These are phyloP conservation scores for Cetoscarus ocellatus DNA, from an alignment of 2,797 vertebrate species.

Conservation along the genomic window DNA sequence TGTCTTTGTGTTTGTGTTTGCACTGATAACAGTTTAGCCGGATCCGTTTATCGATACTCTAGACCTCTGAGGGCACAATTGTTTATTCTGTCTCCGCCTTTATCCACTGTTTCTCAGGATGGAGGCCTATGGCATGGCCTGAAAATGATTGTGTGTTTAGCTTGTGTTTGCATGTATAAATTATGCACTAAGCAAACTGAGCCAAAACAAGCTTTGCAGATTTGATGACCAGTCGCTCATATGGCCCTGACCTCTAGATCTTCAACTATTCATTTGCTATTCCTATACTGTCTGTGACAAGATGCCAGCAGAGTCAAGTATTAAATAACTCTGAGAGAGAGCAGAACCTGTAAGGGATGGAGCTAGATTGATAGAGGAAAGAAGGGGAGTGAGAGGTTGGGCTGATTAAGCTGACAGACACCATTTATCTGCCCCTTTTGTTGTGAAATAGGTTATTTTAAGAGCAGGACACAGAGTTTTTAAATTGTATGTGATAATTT, in stretches of 20 bases:
- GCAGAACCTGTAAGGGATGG: constrained; percentile 10
- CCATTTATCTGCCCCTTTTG: constrained; percentile 45
- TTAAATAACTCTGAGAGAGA: constrained; percentile 34
- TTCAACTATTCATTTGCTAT: constrained; percentile 38
- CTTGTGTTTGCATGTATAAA: constrained; percentile 17
- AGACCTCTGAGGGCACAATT: constrained; percentile 61
- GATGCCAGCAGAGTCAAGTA: constrained; percentile 32
- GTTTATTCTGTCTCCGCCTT: constrained; percentile 62
- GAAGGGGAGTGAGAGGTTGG: constrained; percentile 32
- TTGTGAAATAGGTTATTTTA: constrained; percentile 59
- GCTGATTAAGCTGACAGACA: constrained; percentile 43
- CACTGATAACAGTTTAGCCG: constrained; percentile 73
- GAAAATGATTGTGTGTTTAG: constrained; percentile 44
- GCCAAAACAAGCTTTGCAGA: constrained; percentile 38
- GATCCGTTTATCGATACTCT: constrained; percentile 64
- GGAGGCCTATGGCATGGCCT: constrained; percentile 5
- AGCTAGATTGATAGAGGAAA: constrained; percentile 32
- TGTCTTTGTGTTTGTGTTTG: constrained; percentile 72
- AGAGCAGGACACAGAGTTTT: constrained; percentile 45
- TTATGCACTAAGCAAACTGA: constrained; percentile 31
- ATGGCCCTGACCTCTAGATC: constrained; percentile 32
- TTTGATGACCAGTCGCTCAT: constrained; percentile 43
- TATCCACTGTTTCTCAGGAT: constrained; percentile 41
- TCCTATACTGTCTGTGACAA: constrained; percentile 25
- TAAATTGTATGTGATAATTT: constrained; percentile 62